A percentile compares a stretch with the other conserved stretches of the same genome.
Evolutionary conservation across 2,888 invertebrate genomes (phyloP).

Genomic region (Cosmia pyralina): DNA sequence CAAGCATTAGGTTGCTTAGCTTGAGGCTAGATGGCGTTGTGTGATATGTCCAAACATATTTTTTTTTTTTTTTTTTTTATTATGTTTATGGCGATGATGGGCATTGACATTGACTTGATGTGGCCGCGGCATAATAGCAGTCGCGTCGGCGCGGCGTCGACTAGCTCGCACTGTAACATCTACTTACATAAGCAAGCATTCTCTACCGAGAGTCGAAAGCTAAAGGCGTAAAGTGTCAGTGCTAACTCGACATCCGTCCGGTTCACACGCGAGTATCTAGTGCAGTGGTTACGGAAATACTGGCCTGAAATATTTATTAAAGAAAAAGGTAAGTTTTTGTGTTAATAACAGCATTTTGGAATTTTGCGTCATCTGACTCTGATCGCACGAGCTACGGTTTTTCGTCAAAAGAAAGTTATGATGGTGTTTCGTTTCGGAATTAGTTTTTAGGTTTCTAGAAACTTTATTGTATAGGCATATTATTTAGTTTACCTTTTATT

Average conservation of each 20-base stretch:
- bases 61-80: no score
- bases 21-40: no score
- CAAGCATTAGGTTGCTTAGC: no score
- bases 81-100: no score
- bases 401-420: not conserved
- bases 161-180: not conserved
- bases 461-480: not conserved
- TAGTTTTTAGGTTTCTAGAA: not conserved
- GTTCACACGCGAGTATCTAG: constrained; percentile 32
- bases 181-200: not conserved
- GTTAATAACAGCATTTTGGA: not conserved
- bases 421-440: not conserved
- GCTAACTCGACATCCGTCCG: constrained; percentile 31
- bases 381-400: no score
- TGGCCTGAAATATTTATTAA: not conserved
- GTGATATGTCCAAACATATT: no score
- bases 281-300: constrained; percentile 33
- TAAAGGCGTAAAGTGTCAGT: constrained; percentile 16
- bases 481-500: not conserved
- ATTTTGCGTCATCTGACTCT: not conserved
- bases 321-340: constrained; percentile 32
- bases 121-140: no score
- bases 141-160: no score
- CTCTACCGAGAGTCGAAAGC: constrained; percentile 23
- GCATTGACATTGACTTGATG: no score